A percentile compares a stretch with the other conserved stretches of the same genome.
These are phyloP conservation scores for Ictidomys tridecemlineatus DNA, from an alignment of 2,113 vertebrate genomes.

Conservation along the genomic window DNA sequence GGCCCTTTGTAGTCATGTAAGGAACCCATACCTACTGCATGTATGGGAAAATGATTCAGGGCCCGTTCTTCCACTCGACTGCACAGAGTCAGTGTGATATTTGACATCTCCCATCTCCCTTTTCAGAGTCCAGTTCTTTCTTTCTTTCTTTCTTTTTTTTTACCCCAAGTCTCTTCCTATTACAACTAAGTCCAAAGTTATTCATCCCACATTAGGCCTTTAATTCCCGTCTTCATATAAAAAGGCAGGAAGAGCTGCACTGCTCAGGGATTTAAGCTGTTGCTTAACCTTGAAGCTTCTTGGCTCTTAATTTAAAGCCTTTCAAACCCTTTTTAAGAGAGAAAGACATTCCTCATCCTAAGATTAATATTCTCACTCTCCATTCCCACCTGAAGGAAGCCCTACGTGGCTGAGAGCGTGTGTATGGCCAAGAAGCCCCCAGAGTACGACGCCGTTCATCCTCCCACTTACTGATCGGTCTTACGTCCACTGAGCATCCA, in stretches of 20 bases:
- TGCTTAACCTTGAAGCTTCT: constrained; percentile 73
- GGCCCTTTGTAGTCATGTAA: neutral
- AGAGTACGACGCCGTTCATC: neutral
- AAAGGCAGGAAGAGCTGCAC: constrained; percentile 5
- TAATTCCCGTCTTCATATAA: constrained; percentile 66
- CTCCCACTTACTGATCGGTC: neutral
- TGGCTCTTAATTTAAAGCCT: constrained; percentile 71
- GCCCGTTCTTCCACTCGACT: neutral
- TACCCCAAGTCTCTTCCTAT: neutral
- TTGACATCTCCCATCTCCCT: neutral
- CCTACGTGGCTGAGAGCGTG: neutral
- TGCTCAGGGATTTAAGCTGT: constrained; percentile 50
- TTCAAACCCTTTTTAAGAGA: constrained; percentile 57
- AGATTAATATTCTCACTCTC: constrained; percentile 46
- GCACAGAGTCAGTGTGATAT: neutral
- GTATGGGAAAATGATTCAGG: neutral
- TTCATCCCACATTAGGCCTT: constrained; percentile 55
- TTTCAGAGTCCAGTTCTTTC: neutral
- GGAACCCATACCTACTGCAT: neutral
- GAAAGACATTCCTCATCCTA: constrained; percentile 67
- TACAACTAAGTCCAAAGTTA: constrained; percentile 45
- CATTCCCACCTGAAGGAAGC: constrained; percentile 38
- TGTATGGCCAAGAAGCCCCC: neutral
- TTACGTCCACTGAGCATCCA: neutral
- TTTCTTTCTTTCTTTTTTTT: too few relatives aligned